Conservation (phyloP, 2,888 invertebrate genomes). For the Xylocampa areola region DNA sequence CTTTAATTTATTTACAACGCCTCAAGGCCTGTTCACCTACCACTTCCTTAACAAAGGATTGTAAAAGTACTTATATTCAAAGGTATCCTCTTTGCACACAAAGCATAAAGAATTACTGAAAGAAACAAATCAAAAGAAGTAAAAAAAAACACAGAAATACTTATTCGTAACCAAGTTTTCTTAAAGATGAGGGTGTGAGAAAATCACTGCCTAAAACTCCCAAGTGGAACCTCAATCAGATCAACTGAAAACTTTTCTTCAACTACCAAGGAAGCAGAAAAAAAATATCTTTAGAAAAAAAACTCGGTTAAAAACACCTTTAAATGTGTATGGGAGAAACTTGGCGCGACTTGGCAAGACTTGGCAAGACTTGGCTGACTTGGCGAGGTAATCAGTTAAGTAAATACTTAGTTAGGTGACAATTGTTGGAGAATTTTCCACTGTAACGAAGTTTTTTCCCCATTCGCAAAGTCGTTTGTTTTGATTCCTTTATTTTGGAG, state of each 20-base stretch:
- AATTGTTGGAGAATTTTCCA: slow-evolving; percentile 48
- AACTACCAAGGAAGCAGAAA: slow-evolving; percentile 36
- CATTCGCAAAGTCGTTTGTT: slow-evolving; percentile 34
- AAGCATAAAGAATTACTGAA: slow-evolving; percentile 46
- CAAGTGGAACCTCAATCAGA: slow-evolving; percentile 53
- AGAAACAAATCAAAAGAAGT: slow-evolving; percentile 48
- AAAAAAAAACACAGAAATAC: slow-evolving; percentile 41
- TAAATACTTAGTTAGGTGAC: slow-evolving; percentile 60
- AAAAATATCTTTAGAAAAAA: slow-evolving; percentile 43
- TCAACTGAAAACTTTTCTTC: slow-evolving; percentile 52
- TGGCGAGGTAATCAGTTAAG: slow-evolving; percentile 58
- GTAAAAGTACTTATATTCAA: slow-evolving; percentile 30
- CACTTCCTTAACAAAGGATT: slow-evolving; percentile 31
- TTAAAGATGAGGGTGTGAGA: slow-evolving; percentile 48
- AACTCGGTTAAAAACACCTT: slow-evolving; percentile 47
- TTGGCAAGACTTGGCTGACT: slow-evolving; percentile 34
- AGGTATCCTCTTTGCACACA: slow-evolving; percentile 32
- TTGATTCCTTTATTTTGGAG: slow-evolving; percentile 37
- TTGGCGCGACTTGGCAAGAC: slow-evolving; percentile 39
- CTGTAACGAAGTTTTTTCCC: slow-evolving; percentile 38
- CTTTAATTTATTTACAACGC: slow-evolving; percentile 5
- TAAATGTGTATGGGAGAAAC: slow-evolving; percentile 52
- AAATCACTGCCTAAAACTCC: slow-evolving; percentile 48
- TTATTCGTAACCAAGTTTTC: slow-evolving; percentile 41
- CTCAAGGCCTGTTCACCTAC: slow-evolving; percentile 7